Evolutionary conservation across 2,888 invertebrate species (phyloP), one percentile per base, ranked within the genome.

Genomic region (Hirtodrosophila alboralis): DNA sequence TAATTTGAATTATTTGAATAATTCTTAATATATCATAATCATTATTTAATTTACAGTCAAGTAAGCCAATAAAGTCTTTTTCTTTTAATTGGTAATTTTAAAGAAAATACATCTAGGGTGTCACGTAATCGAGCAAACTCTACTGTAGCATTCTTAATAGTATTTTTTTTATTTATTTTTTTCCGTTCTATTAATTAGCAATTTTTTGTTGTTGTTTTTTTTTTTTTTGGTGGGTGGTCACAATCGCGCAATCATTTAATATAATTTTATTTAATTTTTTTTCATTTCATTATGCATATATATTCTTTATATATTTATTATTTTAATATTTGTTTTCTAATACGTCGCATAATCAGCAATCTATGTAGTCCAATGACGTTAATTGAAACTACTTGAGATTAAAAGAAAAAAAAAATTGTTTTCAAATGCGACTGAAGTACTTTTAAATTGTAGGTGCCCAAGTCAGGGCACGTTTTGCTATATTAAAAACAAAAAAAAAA

Each of bases 341-440:
- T 61, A 66, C 71, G 58, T 36, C 75, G 54, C 45, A 56, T 65
- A 63, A 83, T 83, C 79, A 61, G 58, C 77, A 77, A 84, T 80
- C 84, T 80, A 80, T 80, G 78, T 83, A 80, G 80, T 71, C 83
- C 81, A 83, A 78, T 85, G 84, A 84, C 84, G 86, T 85, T 86
- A 86, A 85, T 85, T 83, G 83, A 77, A 85, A 83, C 73, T 78
- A 83, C 80, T 85, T 59, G 53, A 85, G 85, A 83, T 83, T 83
- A 85, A 60, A 63, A 23, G 2, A 3, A 23, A 23, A 6, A 60
- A 33, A 61, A 65, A 73, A 61, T 68, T 76, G 66, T 68, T 78
- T 78, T 78, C 64, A 81, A 71, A 67, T 81, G 59, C 47, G 56
- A 14, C 52, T 27, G 48, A 62, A 28, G 48, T 49, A 28, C 48